A percentile compares a stretch with the other conserved stretches of the same genome.
phyloP scores from a whole-genome alignment of 2,888 invertebrate genomes.

The Oxytorus armatus region DNA sequence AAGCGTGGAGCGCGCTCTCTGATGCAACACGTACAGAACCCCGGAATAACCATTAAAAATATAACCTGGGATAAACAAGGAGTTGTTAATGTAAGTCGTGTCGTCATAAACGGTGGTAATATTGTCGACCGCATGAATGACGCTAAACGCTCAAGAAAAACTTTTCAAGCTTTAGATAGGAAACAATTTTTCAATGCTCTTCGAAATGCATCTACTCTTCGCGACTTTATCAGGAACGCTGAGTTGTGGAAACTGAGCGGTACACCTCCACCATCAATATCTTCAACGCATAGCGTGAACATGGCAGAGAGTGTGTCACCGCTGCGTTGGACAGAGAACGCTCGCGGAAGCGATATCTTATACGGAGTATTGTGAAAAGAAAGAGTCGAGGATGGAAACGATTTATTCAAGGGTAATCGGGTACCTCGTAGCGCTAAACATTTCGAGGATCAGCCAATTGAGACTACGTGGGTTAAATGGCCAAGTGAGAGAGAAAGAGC shows the following conservation, averaged over 20 bases:
- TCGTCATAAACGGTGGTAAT: constrained; percentile 19
- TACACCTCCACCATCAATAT: too few relatives aligned
- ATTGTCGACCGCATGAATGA: constrained; percentile 52
- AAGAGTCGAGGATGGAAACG: too few relatives aligned
- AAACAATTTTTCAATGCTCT: constrained; percentile 22
- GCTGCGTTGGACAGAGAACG: too few relatives aligned
- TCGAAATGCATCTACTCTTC: constrained; percentile 1
- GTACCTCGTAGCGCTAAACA: too few relatives aligned
- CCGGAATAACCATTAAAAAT: not conserved
- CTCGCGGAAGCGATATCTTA: too few relatives aligned
- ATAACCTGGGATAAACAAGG: constrained; percentile 48
- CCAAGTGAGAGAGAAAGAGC: not conserved
- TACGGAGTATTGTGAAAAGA: too few relatives aligned
- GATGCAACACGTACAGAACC: not conserved
- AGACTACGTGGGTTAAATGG: not conserved
- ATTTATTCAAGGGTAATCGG: too few relatives aligned
- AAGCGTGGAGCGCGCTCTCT: not conserved
- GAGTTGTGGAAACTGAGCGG: too few relatives aligned
- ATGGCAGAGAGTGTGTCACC: too few relatives aligned
- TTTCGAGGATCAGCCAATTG: too few relatives aligned
- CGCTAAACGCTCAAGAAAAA: constrained; percentile 26
- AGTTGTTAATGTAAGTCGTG: not conserved
- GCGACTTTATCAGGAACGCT: constrained; percentile 13
- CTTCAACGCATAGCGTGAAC: too few relatives aligned
- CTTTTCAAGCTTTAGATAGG: constrained; percentile 22